phyloP scores from a whole-genome alignment of 1,140 invertebrate genomes.

The Meloidogyne floridensis region DNA sequence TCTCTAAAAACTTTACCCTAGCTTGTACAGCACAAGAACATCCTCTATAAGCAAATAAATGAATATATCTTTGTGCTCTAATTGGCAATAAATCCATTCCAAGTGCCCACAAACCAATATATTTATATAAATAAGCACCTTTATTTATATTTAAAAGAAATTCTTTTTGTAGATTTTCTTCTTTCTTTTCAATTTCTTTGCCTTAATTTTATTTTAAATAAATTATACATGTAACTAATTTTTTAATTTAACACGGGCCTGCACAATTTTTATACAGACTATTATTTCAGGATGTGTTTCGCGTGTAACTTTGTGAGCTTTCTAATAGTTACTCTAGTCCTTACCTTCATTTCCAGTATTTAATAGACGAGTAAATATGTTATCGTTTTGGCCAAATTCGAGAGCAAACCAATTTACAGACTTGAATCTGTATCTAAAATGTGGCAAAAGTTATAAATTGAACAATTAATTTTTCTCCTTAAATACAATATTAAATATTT shows the following conservation, averaged over 20 bases:
- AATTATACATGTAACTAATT: too few species aligned
- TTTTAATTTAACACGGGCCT: too few species aligned
- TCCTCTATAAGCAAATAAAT: slow-evolving; percentile 14
- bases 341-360: not conserved
- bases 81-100: slow-evolving; percentile 18
- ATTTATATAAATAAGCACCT: not conserved
- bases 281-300: not conserved
- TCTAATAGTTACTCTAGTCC: too few species aligned
- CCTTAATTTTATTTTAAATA: not conserved
- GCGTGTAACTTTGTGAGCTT: too few species aligned
- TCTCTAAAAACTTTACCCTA: not conserved
- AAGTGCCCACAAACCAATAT: slow-evolving; percentile 17
- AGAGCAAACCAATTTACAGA: not conserved
- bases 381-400: not conserved
- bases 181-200: not conserved
- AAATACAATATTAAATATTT: too few species aligned
- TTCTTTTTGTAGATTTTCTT: not conserved
- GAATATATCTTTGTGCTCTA: not conserved
- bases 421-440: not conserved
- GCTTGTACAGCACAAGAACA: slow-evolving; percentile 4
- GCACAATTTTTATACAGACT: too few species aligned
- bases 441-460: too few species aligned
- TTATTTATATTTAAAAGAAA: not conserved
- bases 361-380: not conserved
- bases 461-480: too few species aligned